These are phyloP conservation scores for Phyllotis vaccarum DNA, from an alignment of 2,797 vertebrate genomes.

Conservation along the genomic window DNA sequence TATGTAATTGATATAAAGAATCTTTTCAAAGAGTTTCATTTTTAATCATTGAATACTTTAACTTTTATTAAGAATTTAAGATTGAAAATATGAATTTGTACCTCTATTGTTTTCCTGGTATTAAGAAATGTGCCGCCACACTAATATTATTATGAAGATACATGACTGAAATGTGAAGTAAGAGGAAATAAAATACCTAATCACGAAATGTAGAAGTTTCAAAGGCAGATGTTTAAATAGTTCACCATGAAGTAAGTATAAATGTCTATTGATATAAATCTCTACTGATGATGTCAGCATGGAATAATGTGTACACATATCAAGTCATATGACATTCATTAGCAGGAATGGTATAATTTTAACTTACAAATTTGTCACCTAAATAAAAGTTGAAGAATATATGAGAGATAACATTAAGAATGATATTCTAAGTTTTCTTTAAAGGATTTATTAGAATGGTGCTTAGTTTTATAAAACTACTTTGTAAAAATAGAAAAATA, in stretches of 20 bases:
- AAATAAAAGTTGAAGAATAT: neutral
- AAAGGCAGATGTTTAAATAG: too few relatives aligned
- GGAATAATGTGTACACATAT: too few relatives aligned
- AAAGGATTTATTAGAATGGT: neutral
- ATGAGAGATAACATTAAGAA: neutral
- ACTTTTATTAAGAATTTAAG: neutral
- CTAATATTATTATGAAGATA: neutral
- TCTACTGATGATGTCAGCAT: neutral
- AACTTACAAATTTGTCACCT: neutral
- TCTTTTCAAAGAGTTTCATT: neutral
- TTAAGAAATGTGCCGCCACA: neutral
- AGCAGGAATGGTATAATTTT: neutral
- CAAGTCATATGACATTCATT: neutral
- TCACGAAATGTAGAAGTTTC: neutral
- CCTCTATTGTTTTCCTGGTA: neutral
- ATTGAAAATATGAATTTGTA: neutral
- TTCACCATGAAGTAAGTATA: neutral
- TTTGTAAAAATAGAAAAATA: neutral
- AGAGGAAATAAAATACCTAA: neutral
- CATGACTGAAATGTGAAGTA: neutral
- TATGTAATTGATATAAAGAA: neutral
- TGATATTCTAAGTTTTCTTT: neutral
- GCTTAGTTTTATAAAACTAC: neutral
- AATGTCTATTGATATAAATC: neutral
- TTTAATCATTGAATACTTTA: slow-evolving; percentile 10